phyloP scores from a whole-genome alignment of 2,888 invertebrate species.

The Drosophila percnosoma region DNA sequence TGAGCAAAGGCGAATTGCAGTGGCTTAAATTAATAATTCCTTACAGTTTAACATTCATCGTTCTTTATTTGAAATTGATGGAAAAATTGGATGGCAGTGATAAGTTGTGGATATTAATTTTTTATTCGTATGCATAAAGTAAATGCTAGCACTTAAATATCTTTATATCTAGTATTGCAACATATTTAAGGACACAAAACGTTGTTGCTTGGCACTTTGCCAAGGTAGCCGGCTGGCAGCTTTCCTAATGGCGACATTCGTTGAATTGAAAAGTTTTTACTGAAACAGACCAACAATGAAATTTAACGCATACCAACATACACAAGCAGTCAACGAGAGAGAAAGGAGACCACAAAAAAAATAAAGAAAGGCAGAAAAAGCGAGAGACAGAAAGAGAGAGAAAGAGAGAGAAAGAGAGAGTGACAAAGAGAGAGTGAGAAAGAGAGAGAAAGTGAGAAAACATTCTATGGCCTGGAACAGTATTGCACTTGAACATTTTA shows the following conservation, averaged over 20 bases:
- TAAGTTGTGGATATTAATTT: background rate
- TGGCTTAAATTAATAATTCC: constrained; percentile 14
- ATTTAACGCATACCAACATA: constrained; percentile 56
- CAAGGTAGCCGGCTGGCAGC: constrained; percentile 44
- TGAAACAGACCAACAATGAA: constrained; percentile 61
- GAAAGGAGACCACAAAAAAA: background rate
- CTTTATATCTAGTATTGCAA: constrained; percentile 20
- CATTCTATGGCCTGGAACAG: constrained; percentile 22
- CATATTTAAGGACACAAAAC: constrained; percentile 46
- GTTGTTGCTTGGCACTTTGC: constrained; percentile 60
- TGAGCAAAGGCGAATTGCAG: constrained; percentile 21
- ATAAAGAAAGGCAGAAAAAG: background rate
- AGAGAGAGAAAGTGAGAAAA: background rate
- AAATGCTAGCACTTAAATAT: background rate
- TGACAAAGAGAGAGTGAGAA: constrained; percentile 6
- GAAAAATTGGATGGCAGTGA: background rate
- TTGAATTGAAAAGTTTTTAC: constrained; percentile 71
- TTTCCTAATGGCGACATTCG: constrained; percentile 49
- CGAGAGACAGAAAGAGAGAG: background rate
- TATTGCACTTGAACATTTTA: constrained; percentile 59
- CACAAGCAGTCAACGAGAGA: constrained; percentile 8
- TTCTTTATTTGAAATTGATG: background rate
- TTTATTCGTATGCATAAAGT: background rate
- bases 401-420: constrained; percentile 5
- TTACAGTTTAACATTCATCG: constrained; percentile 1